Evolutionary conservation across 1,140 invertebrate genomes (phyloP).

Genomic region (Drosophila azteca): DNA sequence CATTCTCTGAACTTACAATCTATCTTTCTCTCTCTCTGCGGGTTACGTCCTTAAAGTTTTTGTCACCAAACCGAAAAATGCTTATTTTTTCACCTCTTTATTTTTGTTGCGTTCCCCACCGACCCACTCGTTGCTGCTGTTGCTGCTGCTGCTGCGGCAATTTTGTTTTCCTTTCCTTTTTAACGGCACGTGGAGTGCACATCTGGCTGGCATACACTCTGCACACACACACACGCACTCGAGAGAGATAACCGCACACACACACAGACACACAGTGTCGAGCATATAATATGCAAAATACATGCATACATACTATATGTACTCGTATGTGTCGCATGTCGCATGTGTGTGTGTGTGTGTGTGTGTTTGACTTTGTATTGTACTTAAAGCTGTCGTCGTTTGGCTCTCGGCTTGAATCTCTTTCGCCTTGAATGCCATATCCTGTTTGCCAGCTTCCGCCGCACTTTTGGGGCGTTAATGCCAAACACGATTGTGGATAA

Average conservation of each 20-base stretch:
- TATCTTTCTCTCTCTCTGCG: conserved; percentile 2
- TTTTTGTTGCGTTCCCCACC: conserved; percentile 12
- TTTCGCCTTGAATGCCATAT: conserved; percentile 56
- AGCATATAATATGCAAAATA: conserved; percentile 50
- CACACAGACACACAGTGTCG: conserved; percentile 7
- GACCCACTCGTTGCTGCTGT: conserved; percentile 13
- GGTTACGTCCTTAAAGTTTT: conserved; percentile 56
- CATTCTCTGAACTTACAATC: neutral
- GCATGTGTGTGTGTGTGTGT: neutral
- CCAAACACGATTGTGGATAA: conserved; percentile 49
- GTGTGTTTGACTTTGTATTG: conserved; percentile 71
- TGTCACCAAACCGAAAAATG: conserved; percentile 50
- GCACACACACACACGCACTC: conserved; percentile 14
- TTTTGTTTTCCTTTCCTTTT: conserved; percentile 36
- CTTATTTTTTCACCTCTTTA: conserved; percentile 49
- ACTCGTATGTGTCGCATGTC: neutral
- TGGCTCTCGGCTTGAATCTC: conserved; percentile 22
- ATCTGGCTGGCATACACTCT: conserved; percentile 56
- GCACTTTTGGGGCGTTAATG: conserved; percentile 62
- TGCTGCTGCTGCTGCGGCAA: conserved; percentile 48
- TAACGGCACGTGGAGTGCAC: conserved; percentile 71
- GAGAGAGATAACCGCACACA: conserved; percentile 13
- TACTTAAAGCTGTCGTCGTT: conserved; percentile 68
- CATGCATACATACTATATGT: conserved; percentile 6
- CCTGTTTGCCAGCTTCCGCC: conserved; percentile 66